Evolutionary conservation across 2,113 vertebrate genomes (phyloP).

Genomic region (Notothenia rossii): DNA sequence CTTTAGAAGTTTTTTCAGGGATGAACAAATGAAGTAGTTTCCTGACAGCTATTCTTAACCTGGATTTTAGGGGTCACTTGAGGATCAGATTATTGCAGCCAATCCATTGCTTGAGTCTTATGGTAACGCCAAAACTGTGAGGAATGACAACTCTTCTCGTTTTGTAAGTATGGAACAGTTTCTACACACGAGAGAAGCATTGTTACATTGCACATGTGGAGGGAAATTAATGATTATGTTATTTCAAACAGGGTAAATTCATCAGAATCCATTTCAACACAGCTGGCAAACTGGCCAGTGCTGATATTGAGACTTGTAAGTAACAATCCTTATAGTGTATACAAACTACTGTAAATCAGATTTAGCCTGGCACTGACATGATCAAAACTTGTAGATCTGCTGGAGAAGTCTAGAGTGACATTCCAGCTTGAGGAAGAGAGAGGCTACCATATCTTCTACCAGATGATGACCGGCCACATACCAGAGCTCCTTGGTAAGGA

Average conservation of each 20-base stretch:
- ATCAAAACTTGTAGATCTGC: slow-evolving; percentile 67
- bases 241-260: slow-evolving; percentile 75
- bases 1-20: no score
- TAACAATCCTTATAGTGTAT: neutral
- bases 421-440: slow-evolving; percentile 75
- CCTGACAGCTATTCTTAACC: neutral
- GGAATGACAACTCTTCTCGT: slow-evolving; percentile 79
- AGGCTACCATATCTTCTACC: slow-evolving; percentile 79
- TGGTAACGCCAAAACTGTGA: slow-evolving; percentile 76
- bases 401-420: slow-evolving; percentile 77
- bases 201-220: neutral
- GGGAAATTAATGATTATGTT: neutral
- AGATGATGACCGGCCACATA: slow-evolving; percentile 77
- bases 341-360: neutral
- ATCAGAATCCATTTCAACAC: slow-evolving; percentile 74
- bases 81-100: slow-evolving; percentile 76
- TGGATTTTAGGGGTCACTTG: slow-evolving; percentile 64
- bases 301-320: slow-evolving; percentile 79
- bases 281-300: slow-evolving; percentile 75
- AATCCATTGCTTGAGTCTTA: slow-evolving; percentile 77
- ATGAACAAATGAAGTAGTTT: neutral
- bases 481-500: slow-evolving; percentile 69
- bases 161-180: slow-evolving; percentile 64
- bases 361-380: neutral
- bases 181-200: neutral